Evolutionary conservation across 2,797 vertebrate genomes (phyloP), one percentile per base, ranked within the genome.

Genomic region (Ptychadena robeensis): DNA sequence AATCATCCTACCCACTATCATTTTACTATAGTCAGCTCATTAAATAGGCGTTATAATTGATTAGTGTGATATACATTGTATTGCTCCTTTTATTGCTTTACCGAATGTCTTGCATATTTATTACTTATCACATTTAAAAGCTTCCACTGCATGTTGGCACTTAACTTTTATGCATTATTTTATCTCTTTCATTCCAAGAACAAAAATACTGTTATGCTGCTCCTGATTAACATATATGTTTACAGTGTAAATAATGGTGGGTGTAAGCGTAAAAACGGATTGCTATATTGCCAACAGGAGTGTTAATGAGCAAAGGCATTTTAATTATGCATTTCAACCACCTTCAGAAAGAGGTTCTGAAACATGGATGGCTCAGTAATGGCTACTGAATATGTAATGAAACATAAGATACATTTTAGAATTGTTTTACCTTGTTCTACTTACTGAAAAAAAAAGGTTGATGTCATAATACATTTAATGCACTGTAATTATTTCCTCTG

Each of bases 301-400:
- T 53, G 44, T 7, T 53, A 53, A 53, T 53, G 18, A 53, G 44
- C 44, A 22, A 15, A 53, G 18, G 18, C 15, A 53, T 53, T 15
- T 53, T 53, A 53, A 53, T 53, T 53, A 53, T 53, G 44, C 44
- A 71, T n/a, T n/a, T 71, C 5, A 35, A 71, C 68, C 22, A 53
- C 18, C 44, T 53, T 22, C 44, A 53, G 44, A 18, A 53, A 53
- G 18, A 53, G 44, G 44, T 14, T 44, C 40, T 44, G 40, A 14
- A 14, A 44, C 40, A 44, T 15, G 4, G 40, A 18, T 44, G 40
- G 40, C 18, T 53, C 44, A 53, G 44, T 22, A 53, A 53, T 53
- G 5, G 6, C 15, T 7, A 53, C 4, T 53, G 44, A 15, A 53
- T 53, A 53, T 53, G 18, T 53, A 53, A 53, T 53, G 18, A 53